phyloP scores from a whole-genome alignment of 53 echinoderm and acorn worm genomes.

The Mesocentrotus franciscanus region DNA sequence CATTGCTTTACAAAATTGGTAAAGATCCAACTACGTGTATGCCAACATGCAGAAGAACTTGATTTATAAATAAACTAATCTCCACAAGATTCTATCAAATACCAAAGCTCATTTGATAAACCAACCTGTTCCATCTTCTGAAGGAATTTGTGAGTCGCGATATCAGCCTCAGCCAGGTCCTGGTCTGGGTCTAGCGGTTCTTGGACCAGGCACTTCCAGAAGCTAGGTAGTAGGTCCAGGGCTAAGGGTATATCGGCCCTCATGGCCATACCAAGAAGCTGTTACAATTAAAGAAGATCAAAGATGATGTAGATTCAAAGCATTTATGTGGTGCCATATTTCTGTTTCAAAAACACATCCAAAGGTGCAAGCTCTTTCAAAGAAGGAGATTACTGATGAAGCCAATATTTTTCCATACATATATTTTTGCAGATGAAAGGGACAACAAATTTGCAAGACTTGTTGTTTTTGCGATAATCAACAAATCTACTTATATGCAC shows the following conservation, averaged over 20 bases:
- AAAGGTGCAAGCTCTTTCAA: neutral
- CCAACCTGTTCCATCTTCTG: conserved; percentile 81
- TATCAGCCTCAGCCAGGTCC: conserved; percentile 84
- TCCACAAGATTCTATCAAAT: too few relatives aligned
- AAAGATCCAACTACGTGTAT: too few relatives aligned
- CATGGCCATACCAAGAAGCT: conserved; percentile 87
- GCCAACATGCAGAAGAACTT: too few relatives aligned
- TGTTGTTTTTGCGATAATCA: too few relatives aligned
- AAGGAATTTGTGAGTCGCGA: conserved; percentile 76
- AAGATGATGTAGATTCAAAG: neutral
- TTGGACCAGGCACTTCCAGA: conserved; percentile 91
- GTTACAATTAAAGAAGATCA: neutral
- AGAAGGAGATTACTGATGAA: neutral
- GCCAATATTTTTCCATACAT: neutral
- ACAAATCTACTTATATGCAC: too few relatives aligned
- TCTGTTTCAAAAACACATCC: too few relatives aligned
- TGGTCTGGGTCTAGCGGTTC: conserved; percentile 74
- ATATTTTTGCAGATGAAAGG: neutral
- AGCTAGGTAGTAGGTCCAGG: conserved; percentile 77
- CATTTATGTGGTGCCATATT: too few relatives aligned
- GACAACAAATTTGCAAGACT: too few relatives aligned
- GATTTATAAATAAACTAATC: too few relatives aligned
- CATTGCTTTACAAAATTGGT: too few relatives aligned
- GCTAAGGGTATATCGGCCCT: conserved; percentile 88
- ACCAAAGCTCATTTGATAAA: neutral